Evolutionary conservation across 2,113 vertebrate species (phyloP), one percentile per base, ranked within the genome.

Genomic region (Marmota monax): DNA sequence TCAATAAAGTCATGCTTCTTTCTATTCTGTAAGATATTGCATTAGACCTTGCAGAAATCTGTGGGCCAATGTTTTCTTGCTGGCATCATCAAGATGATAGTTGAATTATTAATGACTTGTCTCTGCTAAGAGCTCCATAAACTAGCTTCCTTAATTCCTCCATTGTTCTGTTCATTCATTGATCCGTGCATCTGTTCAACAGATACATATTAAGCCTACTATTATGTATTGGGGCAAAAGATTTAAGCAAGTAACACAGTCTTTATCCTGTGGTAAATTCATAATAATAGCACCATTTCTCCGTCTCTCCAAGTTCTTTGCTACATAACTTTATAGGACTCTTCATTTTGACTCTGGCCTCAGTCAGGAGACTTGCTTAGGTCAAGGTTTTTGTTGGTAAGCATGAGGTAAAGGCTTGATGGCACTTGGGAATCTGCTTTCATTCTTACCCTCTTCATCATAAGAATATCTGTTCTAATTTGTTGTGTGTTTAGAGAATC

Each of bases 81-180:
- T 74, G 17, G 32, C 53, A 90, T 84, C 58, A 84, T 96, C 17
- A 34, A 93, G 39, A 65, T 92, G 91, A 51, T 78, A 87, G 70
- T 65, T 83, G 84, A 96, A 86, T 96, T 90, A 83, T 93, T 86
- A 83, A 93, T 85, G 58, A 78, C 48, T 61, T 85, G 7, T 80
- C 84, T 96, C 20, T 69, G 16, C 45, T 86, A 83, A 96, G 76
- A 90, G 34, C 69, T 53, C 48, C 39, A 73, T 79, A 90, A 96
- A 95, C 32, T 87, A 77, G 34, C 78, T 96, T 96, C 56, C 79
- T 92, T 92, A 89, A 89, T 83, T 92, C 37, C 83, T 67, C 16
- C 4, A 90, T 39, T 93, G 61, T 74, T 86, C 51, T 69, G 14
- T 84, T 39, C 37, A 92, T 65, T 12, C 82, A 85, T 29, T 82